Evolutionary conservation across 2,113 vertebrate species (phyloP), one percentile per base, ranked within the genome.

Genomic region (Nothocercus nigrocapillus): DNA sequence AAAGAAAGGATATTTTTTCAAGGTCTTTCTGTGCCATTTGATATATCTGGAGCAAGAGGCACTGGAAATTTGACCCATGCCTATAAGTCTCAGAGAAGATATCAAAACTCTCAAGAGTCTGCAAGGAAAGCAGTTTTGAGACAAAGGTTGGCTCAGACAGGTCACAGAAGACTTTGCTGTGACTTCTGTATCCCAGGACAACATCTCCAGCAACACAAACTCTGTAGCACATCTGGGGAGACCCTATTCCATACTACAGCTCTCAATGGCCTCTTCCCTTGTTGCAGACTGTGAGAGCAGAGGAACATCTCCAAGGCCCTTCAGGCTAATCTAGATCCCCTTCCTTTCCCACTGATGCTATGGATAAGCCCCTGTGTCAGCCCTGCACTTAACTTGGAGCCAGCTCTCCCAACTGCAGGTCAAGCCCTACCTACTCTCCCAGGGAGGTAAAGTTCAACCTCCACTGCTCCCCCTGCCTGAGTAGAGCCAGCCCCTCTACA

Each of bases 61-160:
- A 17, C 22, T 59, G 73, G 11, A 59, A 44, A 42, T 21, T 24
- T 47, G 22, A n/a, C 21, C 44, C 44, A 47, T 47, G 44, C 30
- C 16, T 69, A 32, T 1, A 13, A 13, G 36, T 66, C 51, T 75
- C 2, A 5, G 76, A 74, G 49, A 13, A 74, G 49, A 40, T 3
- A n/a, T 27, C 24, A 59, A 54, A 14, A 1, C 32, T 9, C 34
- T 25, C 0, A 0, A 30, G 47, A 82, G n/a, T 5, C 61, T 59
- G 54, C 59, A 66, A 63, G 44, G 53, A 53, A 38, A 90, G 53
- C 53, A 72, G 56, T 54, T n/a, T 49, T 2, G 0, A 11, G 13
- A 77, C 76, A 93, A 45, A 75, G 5, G 21, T 7, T 11, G 2
- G 51, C 2, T 0, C 2, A 7, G 40, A 77, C 34, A 9, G 8